Percentiles rank a stretch among this genome's conserved stretches.
Conservation (phyloP, 1,140 invertebrate species). For the Megalopta genalis region DNA sequence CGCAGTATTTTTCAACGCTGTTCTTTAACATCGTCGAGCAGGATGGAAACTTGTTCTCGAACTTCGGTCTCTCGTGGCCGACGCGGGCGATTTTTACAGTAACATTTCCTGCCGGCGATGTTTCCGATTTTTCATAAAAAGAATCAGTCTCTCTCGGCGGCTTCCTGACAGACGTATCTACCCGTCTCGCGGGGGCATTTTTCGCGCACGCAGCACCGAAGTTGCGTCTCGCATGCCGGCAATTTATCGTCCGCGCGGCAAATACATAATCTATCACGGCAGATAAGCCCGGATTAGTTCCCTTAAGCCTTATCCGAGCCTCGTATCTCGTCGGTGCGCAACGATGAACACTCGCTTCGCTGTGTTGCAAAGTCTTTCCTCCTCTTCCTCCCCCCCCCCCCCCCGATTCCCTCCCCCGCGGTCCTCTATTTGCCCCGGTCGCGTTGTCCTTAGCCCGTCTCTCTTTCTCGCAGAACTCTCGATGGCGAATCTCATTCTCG, state of each 20-base stretch:
- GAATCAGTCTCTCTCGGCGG: background rate
- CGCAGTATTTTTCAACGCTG: too few relatives aligned
- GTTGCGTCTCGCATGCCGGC: slow-evolving; percentile 28
- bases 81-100: too few relatives aligned
- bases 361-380: background rate
- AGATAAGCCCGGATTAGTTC: slow-evolving; percentile 56
- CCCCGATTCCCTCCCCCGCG: too few relatives aligned
- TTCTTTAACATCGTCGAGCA: too few relatives aligned
- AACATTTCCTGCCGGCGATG: background rate
- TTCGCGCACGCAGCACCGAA: slow-evolving; percentile 36
- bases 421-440: background rate
- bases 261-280: slow-evolving; percentile 62
- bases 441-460: background rate
- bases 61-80: too few relatives aligned
- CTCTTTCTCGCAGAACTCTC: too few relatives aligned
- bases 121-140: background rate
- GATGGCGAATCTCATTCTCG: too few relatives aligned
- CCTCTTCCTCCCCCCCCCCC: background rate
- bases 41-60: too few relatives aligned
- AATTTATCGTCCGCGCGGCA: slow-evolving; percentile 58
- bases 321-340: slow-evolving; percentile 42
- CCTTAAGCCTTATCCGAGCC: slow-evolving; percentile 53
- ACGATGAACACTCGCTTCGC: slow-evolving; percentile 47
- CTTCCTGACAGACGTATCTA: background rate
- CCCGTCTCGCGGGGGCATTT: slow-evolving; percentile 51